phyloP scores from a whole-genome alignment of 2,113 vertebrate species.

The Fulica atra region DNA sequence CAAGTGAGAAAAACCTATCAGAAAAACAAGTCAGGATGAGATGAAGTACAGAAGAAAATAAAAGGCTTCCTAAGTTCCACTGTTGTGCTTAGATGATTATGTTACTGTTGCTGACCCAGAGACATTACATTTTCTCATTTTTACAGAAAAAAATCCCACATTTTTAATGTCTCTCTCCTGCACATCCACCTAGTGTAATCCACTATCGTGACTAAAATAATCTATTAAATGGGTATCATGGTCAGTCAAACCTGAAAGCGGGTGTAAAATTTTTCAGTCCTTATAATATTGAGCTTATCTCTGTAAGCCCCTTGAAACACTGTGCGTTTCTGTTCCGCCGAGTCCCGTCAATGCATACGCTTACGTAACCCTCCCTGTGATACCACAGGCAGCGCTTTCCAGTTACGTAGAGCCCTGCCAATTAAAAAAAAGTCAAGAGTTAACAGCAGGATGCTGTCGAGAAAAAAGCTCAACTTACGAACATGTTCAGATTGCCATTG shows the following conservation, averaged over 20 bases:
- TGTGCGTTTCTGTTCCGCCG: neutral
- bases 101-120: neutral
- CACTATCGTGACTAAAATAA: neutral
- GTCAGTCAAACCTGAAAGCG: neutral
- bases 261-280: neutral
- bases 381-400: neutral
- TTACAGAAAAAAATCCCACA: neutral
- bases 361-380: neutral
- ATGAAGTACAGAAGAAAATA: neutral
- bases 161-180: neutral
- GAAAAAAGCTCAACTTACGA: conserved; percentile 11
- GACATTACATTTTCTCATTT: neutral
- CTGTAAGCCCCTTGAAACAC: neutral
- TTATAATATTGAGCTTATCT: neutral
- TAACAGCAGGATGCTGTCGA: conserved; percentile 5
- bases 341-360: neutral
- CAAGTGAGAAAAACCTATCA: neutral
- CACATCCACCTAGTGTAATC: neutral
- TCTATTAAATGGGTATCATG: neutral
- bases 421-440: neutral
- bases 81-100: neutral
- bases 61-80: neutral
- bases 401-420: rapidly evolving
- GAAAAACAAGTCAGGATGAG: neutral
- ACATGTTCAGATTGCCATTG: conserved; percentile 12